Conservation (phyloP, 2,113 vertebrate genomes). For the Takifugu bimaculatus region DNA sequence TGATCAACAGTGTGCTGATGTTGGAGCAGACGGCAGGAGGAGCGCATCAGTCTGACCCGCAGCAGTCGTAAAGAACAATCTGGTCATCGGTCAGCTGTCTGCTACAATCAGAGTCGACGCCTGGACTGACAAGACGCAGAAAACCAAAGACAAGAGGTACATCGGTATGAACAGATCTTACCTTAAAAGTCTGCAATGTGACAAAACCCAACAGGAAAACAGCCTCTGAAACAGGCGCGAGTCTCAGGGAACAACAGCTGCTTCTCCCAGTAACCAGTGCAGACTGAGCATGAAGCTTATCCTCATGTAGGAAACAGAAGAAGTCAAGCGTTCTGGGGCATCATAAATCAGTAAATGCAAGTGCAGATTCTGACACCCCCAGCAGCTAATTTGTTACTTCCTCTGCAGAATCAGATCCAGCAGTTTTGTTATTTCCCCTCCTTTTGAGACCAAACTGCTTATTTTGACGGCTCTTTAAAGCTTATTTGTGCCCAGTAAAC, state of each 20-base stretch:
- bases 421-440: constrained; percentile 16
- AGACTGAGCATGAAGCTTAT: constrained; percentile 34
- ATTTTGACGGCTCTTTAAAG: too few species aligned
- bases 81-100: too few species aligned
- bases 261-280: constrained; percentile 2
- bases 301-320: constrained; percentile 44
- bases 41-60: too few species aligned
- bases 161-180: too few species aligned
- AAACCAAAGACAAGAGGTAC: too few species aligned
- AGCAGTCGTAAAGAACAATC: too few species aligned
- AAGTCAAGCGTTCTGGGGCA: constrained; percentile 34
- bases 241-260: constrained; percentile 50
- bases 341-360: constrained; percentile 18
- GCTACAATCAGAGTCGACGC: too few species aligned
- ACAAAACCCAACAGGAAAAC: constrained; percentile 7
- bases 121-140: too few species aligned
- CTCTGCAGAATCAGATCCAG: not conserved
- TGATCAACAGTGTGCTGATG: too few species aligned
- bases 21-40: too few species aligned
- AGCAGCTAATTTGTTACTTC: constrained; percentile 5
- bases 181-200: too few species aligned
- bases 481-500: too few species aligned
- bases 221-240: constrained; percentile 31
- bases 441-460: not conserved
- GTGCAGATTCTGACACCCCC: constrained; percentile 9